Base-by-base conservation (phyloP, 2,888 invertebrate genomes). In the Smittia sp. region DNA sequence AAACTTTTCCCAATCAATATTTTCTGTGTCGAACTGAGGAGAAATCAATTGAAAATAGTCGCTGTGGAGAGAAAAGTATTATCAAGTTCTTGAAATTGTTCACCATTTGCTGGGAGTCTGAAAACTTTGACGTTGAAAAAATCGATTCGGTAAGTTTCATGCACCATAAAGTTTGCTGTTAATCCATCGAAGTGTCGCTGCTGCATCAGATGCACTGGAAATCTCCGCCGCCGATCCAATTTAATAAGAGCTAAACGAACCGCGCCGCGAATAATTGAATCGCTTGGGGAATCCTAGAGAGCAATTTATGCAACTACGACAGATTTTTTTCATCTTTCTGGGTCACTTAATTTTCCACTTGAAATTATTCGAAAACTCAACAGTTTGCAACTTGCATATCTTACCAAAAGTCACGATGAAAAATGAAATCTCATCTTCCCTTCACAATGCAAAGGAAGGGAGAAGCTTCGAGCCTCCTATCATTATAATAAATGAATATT, bases 81-180 rank as follows among this genome's bases (percentile, higher is more conserved):
- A 58, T 58, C 58, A 58, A 58, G 13, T 58, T 58, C 22, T 58
- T 58, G n/a, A 58, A 13, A 22, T 22, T 22, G 22, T 58, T 22
- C 9, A 22, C 20, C 58, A 15, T 46, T 46, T 58, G 58, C 2
- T 18, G 15, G n/a, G 11, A 18, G 58, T 58, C 22, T 58, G 58
- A 58, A 58, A 58, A 58, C 20, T 58, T 22, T 58, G 18, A 22
- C 22, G 13, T 6, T 22, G 58, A 58, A 58, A 58, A 58, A 58
- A 18, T 58, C 58, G n/a, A 58, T 20, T 58, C 58, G 58, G 58
- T 58, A 58, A 58, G 58, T 58, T 58, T 58, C 22, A 7, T 58
- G 58, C 58, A 58, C 58, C 18, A 58, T 58, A 58, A 58, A 58
- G 20, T 58, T 58, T 58, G 18, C 22, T 58, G 58, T 58, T 22